A percentile compares a stretch with the other conserved stretches of the same genome.
Conservation (phyloP, 2,113 vertebrate genomes). For the Puntigrus tetrazona region DNA sequence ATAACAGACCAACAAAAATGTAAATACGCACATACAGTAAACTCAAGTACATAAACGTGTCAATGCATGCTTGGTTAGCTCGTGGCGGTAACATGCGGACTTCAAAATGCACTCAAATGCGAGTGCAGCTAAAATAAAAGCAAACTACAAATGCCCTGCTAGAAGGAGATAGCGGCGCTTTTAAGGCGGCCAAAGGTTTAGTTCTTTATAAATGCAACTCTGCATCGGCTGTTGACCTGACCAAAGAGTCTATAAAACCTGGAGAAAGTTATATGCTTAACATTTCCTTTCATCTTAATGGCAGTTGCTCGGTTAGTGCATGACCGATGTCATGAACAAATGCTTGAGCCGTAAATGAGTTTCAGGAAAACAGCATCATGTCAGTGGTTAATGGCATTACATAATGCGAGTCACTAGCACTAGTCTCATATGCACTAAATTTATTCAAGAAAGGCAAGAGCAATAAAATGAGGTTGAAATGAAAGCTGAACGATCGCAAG, state of each 20-base stretch:
- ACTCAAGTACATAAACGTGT: not conserved
- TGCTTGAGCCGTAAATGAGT: not conserved
- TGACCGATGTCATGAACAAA: not conserved
- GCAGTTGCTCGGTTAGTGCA: not conserved
- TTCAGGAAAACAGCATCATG: not conserved
- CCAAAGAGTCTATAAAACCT: not conserved
- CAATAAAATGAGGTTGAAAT: not conserved
- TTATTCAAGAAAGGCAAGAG: not conserved
- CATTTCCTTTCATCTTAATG: conserved; percentile 3
- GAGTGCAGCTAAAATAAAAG: not conserved
- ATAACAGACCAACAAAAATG: conserved; percentile 48
- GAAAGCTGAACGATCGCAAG: not conserved
- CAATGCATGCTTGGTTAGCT: not conserved
- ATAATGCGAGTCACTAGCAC: not conserved
- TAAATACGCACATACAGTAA: not conserved
- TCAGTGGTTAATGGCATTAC: not conserved
- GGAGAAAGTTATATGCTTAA: not conserved
- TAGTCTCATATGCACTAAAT: not conserved
- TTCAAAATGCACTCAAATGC: not conserved
- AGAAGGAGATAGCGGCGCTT: not conserved
- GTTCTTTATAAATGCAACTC: not conserved
- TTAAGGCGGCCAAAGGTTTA: not conserved
- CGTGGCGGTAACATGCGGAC: not conserved
- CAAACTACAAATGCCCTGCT: not conserved
- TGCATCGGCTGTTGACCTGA: not conserved